A percentile compares a stretch with the other conserved stretches of the same genome.
phyloP scores from a whole-genome alignment of 2,797 vertebrate genomes.

The Oophaga sylvatica region DNA sequence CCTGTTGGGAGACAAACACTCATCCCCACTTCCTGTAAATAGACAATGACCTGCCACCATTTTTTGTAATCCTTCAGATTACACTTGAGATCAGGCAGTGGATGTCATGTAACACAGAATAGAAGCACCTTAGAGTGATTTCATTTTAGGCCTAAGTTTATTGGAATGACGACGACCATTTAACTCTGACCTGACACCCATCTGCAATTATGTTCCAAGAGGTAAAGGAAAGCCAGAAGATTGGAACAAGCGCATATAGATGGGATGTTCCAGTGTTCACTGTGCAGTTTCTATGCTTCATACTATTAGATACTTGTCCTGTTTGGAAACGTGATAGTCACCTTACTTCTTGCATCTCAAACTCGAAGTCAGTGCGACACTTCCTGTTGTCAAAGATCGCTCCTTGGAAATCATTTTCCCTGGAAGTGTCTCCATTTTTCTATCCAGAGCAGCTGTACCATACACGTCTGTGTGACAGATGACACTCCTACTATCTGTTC shows the following conservation, averaged over 20 bases:
- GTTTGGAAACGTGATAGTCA: neutral
- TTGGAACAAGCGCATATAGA: neutral
- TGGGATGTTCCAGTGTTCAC: neutral
- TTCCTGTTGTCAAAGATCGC: constrained; percentile 11
- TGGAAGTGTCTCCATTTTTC: constrained; percentile 2
- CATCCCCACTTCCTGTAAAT: no score
- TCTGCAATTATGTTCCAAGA: neutral
- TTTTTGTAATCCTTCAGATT: no score
- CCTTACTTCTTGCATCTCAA: neutral
- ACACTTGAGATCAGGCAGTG: no score
- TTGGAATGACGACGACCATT: no score
- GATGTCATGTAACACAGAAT: no score
- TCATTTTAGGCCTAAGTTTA: no score
- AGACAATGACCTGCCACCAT: no score
- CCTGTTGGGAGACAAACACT: no score
- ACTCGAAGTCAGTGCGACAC: neutral
- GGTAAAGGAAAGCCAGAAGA: neutral
- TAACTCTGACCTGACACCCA: neutral
- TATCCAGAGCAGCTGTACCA: neutral
- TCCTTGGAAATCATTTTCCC: constrained; percentile 8
- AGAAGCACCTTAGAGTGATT: no score
- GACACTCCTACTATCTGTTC: constrained; percentile 20
- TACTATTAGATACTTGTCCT: neutral
- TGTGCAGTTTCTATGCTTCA: neutral
- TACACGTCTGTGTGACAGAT: constrained; percentile 10